Evolutionary conservation across 2,888 invertebrate species (phyloP), one percentile per base, ranked within the genome.

Genomic region (Andrena flavipes): DNA sequence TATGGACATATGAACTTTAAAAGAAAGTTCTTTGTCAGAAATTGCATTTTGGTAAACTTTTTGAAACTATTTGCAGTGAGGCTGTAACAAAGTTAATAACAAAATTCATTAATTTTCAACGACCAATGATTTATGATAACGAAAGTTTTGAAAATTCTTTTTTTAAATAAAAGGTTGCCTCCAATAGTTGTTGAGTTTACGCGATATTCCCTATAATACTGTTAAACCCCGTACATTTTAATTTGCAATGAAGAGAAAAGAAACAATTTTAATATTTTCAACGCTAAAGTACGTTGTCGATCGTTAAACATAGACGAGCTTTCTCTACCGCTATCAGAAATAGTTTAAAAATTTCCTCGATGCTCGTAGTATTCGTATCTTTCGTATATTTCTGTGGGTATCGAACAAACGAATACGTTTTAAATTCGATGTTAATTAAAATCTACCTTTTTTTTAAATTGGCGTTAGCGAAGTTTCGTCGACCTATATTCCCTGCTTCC

Each of bases 391-490:
- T 56, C 1, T 23, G 23, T 4, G 10, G 10, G 0, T 10, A 42
- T 16, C 42, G 42, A 16, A 16, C 16, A 26, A 23, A 20, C 10
- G 13, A 56, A 26, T 51, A 10, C 26, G 23, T 20, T 56, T 13
- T 2, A 56, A 56, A 56, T 56, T 56, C 56, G 4, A 23, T 10
- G 56, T 56, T 56, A 56, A 56, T 56, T 56, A 23, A 56, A 56
- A 23, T 23, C 56, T 23, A 56, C 10, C 20, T 13, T 20, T 54
- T 42, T 42, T 4, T 20, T 56, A 20, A 56, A 56, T 56, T 10
- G 26, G 26, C 56, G 26, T 10, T 10, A 10, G 56, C 54, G 2
- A 54, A n/a, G 23, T 56, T 56, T 23, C 56, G 23, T 4, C 56
- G 56, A 56, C 56, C 56, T 56, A 56, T 23, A 26, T 56, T 20